These are phyloP conservation scores for Escarpia spicata DNA, from an alignment of 2,888 invertebrate species.

Conservation along the genomic window DNA sequence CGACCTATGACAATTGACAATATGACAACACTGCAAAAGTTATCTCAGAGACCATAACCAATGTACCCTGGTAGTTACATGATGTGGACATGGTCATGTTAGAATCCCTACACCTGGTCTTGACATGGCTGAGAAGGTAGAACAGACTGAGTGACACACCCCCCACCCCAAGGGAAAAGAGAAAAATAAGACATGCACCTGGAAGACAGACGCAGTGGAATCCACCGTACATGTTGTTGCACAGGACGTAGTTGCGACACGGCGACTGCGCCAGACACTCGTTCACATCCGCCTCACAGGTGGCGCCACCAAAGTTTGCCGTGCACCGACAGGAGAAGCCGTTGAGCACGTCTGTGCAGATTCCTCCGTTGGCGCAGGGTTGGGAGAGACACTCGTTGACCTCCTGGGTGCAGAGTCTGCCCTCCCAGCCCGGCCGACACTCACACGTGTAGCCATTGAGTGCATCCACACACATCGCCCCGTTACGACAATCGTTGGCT, in stretches of 20 bases:
- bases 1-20: too few relatives aligned
- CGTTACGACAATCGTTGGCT: slow-evolving; percentile 40
- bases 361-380: slow-evolving; percentile 85
- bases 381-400: slow-evolving; percentile 95
- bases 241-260: slow-evolving; percentile 42
- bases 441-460: slow-evolving; percentile 40
- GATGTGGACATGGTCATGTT: too few relatives aligned
- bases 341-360: slow-evolving; percentile 73
- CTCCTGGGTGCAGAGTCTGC: slow-evolving; percentile 92
- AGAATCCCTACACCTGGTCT: too few relatives aligned
- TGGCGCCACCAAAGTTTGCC: slow-evolving; percentile 48
- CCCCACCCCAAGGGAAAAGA: too few relatives aligned
- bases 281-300: slow-evolving; percentile 75
- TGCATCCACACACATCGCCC: slow-evolving; percentile 42
- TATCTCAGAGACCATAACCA: too few relatives aligned
- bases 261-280: slow-evolving; percentile 73
- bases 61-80: too few relatives aligned
- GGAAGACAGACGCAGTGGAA: slow-evolving; percentile 44
- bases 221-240: slow-evolving; percentile 45
- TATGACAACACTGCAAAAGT: too few relatives aligned
- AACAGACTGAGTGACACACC: too few relatives aligned
- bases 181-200: slow-evolving; percentile 32
- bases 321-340: slow-evolving; percentile 81
- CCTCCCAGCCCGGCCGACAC: slow-evolving; percentile 65
- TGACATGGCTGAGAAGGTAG: too few relatives aligned